phyloP scores from a whole-genome alignment of 2,888 invertebrate genomes.

The Hirudinaria manillensis region DNA sequence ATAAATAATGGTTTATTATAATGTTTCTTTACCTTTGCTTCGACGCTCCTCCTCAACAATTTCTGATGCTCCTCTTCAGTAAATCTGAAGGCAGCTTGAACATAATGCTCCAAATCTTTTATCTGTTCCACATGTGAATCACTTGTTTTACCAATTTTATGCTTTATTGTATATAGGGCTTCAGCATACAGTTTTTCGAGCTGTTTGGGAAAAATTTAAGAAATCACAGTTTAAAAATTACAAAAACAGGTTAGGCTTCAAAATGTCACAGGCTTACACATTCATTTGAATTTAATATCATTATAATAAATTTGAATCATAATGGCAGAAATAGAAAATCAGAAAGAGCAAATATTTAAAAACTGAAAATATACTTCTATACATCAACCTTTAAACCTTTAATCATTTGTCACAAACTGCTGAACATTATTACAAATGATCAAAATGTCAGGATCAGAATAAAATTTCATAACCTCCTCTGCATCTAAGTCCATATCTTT shows the following conservation, averaged over 20 bases:
- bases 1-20: neutral
- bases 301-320: too few species aligned
- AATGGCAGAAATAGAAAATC: too few species aligned
- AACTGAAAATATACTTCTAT: too few species aligned
- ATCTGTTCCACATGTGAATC: conserved; percentile 55
- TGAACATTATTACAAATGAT: too few species aligned
- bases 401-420: too few species aligned
- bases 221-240: neutral
- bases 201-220: conserved; percentile 39
- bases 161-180: conserved; percentile 89
- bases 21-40: conserved; percentile 3
- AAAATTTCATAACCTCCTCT: neutral
- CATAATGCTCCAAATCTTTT: conserved; percentile 8
- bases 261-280: too few species aligned
- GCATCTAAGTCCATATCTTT: neutral
- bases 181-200: conserved; percentile 74
- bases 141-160: conserved; percentile 69
- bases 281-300: too few species aligned
- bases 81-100: conserved; percentile 5
- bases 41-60: conserved; percentile 16
- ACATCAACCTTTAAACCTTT: neutral
- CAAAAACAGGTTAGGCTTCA: too few species aligned
- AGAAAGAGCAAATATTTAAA: too few species aligned
- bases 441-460: too few species aligned
- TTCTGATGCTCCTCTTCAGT: conserved; percentile 15